Percentiles rank a stretch among this genome's conserved stretches.
Conservation (phyloP, 2,888 invertebrate genomes). For the Drosophila eohydei region DNA sequence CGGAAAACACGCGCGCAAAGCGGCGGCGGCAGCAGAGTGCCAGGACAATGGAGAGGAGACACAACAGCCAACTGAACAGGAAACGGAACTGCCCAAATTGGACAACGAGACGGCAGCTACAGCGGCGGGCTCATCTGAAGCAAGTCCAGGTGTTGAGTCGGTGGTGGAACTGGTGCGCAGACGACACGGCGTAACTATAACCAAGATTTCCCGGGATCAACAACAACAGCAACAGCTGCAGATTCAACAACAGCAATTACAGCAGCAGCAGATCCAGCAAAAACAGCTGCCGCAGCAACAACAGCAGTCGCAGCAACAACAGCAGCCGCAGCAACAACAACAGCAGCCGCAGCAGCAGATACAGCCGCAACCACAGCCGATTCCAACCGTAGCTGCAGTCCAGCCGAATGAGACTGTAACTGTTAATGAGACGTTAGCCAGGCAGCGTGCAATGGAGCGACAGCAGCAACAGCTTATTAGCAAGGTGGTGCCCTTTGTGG, state of each 20-base stretch:
- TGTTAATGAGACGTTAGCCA: conserved; percentile 19
- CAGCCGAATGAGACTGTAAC: conserved; percentile 17
- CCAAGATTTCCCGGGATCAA: conserved; percentile 71
- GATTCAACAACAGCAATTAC: conserved; percentile 28
- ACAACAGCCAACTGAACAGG: background rate
- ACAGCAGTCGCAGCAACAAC: conserved; percentile 8
- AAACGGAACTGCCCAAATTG: background rate
- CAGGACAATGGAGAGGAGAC: background rate
- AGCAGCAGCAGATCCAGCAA: background rate
- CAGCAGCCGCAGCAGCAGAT: background rate
- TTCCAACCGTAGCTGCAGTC: background rate
- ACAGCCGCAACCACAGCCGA: background rate
- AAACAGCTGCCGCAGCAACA: conserved; percentile 2
- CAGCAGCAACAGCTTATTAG: conserved; percentile 69
- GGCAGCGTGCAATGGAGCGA: conserved; percentile 57
- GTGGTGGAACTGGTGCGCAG: conserved; percentile 74
- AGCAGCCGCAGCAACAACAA: conserved; percentile 28
- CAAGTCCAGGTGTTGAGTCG: conserved; percentile 46
- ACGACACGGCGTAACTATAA: conserved; percentile 82
- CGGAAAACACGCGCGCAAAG: conserved; percentile 59
- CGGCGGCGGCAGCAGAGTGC: background rate
- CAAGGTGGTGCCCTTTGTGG: conserved; percentile 78
- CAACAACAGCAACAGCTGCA: conserved; percentile 13
- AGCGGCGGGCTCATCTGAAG: background rate
- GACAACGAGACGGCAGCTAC: background rate